Evolutionary conservation across 2,113 vertebrate species (phyloP).

Genomic region (Tichodroma muraria): DNA sequence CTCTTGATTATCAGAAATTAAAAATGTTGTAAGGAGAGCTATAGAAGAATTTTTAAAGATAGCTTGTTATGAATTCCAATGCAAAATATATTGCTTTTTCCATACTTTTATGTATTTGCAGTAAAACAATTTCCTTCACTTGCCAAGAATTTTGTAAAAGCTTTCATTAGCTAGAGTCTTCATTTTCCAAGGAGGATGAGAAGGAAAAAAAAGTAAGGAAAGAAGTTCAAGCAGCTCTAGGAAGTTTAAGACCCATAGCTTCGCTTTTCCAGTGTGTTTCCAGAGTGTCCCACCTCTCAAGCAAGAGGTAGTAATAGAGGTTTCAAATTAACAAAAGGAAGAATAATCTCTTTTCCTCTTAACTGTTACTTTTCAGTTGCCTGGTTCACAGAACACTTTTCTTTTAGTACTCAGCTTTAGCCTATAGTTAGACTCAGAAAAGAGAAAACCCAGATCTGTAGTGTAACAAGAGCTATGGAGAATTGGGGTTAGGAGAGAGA

Average conservation of each 20-base stretch:
- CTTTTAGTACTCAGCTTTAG: not conserved
- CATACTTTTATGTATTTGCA: not conserved
- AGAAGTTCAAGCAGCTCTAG: not conserved
- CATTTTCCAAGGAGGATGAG: not conserved
- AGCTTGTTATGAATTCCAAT: not conserved
- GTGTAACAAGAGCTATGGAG: not conserved
- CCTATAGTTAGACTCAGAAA: not conserved
- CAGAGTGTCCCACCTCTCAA: not conserved
- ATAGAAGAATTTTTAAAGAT: not conserved
- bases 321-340: not conserved
- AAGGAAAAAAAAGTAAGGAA: not conserved
- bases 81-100: not conserved
- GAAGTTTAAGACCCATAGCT: not conserved
- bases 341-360: not conserved
- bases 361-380: not conserved
- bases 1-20: not conserved
- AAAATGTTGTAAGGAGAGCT: not conserved
- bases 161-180: not conserved
- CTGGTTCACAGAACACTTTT: not conserved
- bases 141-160: not conserved
- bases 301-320: not conserved
- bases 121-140: not conserved
- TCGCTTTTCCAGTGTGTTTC: not conserved
- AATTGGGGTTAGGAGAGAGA: not conserved
- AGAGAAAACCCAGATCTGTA: not conserved